phyloP scores from a whole-genome alignment of 2,797 vertebrate species.

The Alauda arvensis region DNA sequence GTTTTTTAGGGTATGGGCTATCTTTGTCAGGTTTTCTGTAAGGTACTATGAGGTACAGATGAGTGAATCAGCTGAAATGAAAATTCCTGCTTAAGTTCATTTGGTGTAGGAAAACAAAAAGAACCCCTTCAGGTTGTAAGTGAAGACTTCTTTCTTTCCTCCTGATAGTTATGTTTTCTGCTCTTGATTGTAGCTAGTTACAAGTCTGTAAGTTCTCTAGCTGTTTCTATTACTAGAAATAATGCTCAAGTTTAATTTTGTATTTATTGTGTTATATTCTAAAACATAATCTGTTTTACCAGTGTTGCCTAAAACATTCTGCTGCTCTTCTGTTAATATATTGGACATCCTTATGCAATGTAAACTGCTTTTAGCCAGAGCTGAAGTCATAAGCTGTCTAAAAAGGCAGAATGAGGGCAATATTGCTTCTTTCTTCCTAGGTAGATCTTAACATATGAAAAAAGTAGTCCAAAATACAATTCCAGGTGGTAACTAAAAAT shows the following conservation, averaged over 20 bases:
- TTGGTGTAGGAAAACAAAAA: background rate
- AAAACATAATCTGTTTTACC: background rate
- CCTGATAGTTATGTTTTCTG: background rate
- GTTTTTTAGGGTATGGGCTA: background rate
- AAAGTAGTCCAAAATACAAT: conserved; percentile 32
- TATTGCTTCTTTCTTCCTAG: conserved; percentile 15
- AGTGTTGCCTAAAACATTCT: background rate
- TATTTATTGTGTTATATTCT: background rate
- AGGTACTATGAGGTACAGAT: background rate
- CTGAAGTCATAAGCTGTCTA: conserved; percentile 14
- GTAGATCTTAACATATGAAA: background rate
- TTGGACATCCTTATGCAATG: background rate
- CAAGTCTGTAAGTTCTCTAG: background rate
- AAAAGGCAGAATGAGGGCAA: conserved; percentile 51
- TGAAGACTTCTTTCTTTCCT: background rate
- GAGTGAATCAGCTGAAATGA: background rate
- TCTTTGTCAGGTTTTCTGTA: background rate
- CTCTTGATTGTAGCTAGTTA: background rate
- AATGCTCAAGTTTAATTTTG: background rate
- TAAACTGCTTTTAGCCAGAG: conserved; percentile 31
- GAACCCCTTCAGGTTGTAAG: background rate
- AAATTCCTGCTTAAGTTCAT: background rate
- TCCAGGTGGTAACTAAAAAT: conserved; percentile 41
- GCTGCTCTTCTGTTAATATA: background rate
- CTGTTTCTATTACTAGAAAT: background rate